phyloP scores from a whole-genome alignment of 2,888 invertebrate genomes.

The Callosobruchus maculatus region DNA sequence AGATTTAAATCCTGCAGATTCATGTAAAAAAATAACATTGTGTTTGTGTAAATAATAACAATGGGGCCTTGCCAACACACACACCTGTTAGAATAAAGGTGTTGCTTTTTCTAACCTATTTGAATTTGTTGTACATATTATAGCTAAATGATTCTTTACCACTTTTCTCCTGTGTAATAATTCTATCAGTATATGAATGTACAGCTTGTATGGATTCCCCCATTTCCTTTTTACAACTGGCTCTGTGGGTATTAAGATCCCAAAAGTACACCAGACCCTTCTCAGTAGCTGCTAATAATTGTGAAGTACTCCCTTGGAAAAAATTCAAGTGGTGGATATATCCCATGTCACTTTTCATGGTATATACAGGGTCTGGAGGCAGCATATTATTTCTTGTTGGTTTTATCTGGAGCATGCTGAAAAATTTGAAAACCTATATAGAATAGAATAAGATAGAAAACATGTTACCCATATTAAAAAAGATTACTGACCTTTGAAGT shows the following conservation, averaged over 20 bases:
- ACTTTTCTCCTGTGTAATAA: conserved; percentile 73
- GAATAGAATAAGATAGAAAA: no score
- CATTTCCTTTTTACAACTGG: conserved; percentile 62
- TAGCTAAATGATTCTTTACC: conserved; percentile 53
- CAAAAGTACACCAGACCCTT: conserved; percentile 73
- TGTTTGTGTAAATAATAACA: no score
- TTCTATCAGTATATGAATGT: conserved; percentile 57
- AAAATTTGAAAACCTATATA: no score
- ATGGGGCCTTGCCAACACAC: no score
- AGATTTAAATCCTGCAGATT: no score
- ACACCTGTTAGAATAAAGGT: no score
- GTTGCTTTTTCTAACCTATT: no score
- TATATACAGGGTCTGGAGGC: conserved; percentile 75
- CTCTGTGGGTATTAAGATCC: conserved; percentile 76
- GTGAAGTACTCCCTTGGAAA: conserved; percentile 55
- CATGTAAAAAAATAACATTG: no score
- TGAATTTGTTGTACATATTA: no score
- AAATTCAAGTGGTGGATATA: conserved; percentile 71
- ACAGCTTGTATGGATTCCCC: conserved; percentile 63
- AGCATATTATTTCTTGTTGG: conserved; percentile 58
- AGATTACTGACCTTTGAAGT: no score
- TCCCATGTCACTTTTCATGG: conserved; percentile 68
- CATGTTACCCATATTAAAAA: no score
- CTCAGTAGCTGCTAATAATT: conserved; percentile 68
- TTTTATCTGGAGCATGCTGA: neutral